Evolutionary conservation across 2,797 vertebrate genomes (phyloP), one percentile per base, ranked within the genome.

Genomic region (Acestrorhynchus altus): DNA sequence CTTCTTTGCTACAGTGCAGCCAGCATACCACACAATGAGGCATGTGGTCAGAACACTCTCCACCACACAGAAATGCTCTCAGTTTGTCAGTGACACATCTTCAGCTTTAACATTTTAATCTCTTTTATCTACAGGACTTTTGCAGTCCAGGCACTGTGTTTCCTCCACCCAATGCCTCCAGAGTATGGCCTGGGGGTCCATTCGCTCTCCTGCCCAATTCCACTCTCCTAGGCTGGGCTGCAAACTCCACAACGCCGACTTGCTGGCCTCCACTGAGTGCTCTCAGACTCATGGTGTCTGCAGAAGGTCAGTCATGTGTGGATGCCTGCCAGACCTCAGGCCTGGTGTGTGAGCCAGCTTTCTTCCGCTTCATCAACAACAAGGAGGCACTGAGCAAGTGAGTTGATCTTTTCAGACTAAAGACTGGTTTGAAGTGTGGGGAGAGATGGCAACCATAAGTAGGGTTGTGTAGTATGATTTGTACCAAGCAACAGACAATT

Each of bases 321-420:
- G 91, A 90, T 1, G 92, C 95, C 0, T 99, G 98, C 87, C 93
- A 94, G 89, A 90, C 44, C 10, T 94, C 7, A 0, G 91, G 93
- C 6, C 92, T 98, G 26, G 88, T 98, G 81, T 99, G 97, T 0
- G 98, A 99, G 86, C 96, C 96, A 0, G 92, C 95, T 71, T 95
- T 97, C 90, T 98, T 96, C 90, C 94, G 91, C 47, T 94, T 96
- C 90, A 93, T 99, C 92, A 98, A 99, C 92, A 93, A 92, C 81
- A 95, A 90, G 83, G 95, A 95, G 69, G 93, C 95, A 75, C 96
- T 99, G 80, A 94, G 84, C 74, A 92, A 92, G 97, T 99, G 90
- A 97, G 96, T 66, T 26, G 8, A 2, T 1, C 1, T 28, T 52
- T 6, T 4, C 16, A 35, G 31, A 35, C 22, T 42, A n/a, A 61